Evolutionary conservation across 2,888 invertebrate species (phyloP).

Genomic region (Rhaphigaster nebulosa): DNA sequence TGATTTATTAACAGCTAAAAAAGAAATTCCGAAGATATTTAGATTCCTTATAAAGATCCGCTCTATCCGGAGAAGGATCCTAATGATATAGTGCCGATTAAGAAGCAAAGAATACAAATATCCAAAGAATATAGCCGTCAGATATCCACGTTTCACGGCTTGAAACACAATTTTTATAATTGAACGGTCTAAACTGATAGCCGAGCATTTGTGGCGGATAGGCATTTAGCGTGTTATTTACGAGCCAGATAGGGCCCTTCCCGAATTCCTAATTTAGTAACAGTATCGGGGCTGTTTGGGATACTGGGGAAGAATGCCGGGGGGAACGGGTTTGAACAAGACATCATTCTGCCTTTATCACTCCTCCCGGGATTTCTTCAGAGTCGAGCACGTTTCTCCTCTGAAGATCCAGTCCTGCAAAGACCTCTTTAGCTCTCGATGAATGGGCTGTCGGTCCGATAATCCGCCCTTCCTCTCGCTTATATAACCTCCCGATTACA

Average conservation of each 20-base stretch:
- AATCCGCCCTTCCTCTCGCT: background rate
- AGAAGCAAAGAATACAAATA: background rate
- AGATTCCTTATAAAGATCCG: background rate
- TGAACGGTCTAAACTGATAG: conserved; percentile 21
- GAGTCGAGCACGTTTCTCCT: background rate
- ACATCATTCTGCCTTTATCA: conserved; percentile 20
- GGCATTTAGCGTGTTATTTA: conserved; percentile 12
- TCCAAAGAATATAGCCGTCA: background rate
- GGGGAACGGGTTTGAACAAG: conserved; percentile 27
- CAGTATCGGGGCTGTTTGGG: background rate
- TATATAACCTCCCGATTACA: conserved; percentile 9
- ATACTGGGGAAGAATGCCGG: conserved; percentile 1
- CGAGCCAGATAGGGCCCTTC: conserved; percentile 18
- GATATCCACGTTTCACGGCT: conserved; percentile 1
- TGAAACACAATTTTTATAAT: background rate
- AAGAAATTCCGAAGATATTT: background rate
- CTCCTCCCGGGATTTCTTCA: background rate
- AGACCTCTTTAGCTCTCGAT: background rate
- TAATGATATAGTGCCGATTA: background rate
- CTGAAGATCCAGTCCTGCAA: background rate
- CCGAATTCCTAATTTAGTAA: conserved; percentile 26
- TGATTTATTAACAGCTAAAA: background rate
- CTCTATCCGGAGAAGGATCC: background rate
- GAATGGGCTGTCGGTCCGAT: background rate
- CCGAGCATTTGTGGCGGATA: background rate